Evolutionary conservation across 2,113 vertebrate species (phyloP), one percentile per base, ranked within the genome.

Genomic region (Tetrao urogallus): DNA sequence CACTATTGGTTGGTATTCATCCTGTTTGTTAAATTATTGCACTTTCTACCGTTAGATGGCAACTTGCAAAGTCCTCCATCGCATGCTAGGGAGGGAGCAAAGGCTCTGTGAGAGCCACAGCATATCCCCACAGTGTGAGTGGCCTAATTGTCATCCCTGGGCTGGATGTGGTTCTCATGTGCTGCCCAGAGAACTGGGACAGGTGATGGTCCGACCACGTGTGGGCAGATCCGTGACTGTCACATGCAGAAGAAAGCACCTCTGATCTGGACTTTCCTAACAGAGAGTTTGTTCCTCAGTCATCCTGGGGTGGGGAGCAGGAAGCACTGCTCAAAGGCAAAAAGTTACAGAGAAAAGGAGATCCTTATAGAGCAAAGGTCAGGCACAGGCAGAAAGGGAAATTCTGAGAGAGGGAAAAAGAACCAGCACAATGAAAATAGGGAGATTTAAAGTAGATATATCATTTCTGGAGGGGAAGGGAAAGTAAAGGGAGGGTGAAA

Each of bases 111-210:
- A 66, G 25, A 93, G 42, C 12, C 5, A 63, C 4, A 19, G 18
- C 30, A 12, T 20, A 18, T 64, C 25, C 16, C 36, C 25, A 11
- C 14, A 10, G 15, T 17, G 36, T 63, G 15, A 64, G 1, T 0
- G 0, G 50, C 52, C 15, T 34, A 20, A 71, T 48, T n/a, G 57
- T 18, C 24, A 17, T 15, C 60, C 27, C 34, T 15, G 32, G 22
- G 60, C 70, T 47, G 30, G 40, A 70, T n/a, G 6, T 21, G 65
- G 25, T 8, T 32, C 21, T 19, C 11, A 2, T 18, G 16, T 21
- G 11, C 42, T 8, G 1, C 28, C 17, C 4, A 3, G 28, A 38
- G 66, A 54, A 28, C 34, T 40, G 52, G 63, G 63, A 75, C 65
- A 64, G 20, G 18, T 1, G 6, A 6, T 36, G 38, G 22, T 45